These are phyloP conservation scores for Epsilonema sp. DNA, from an alignment of 2,888 invertebrate genomes.

Conservation along the genomic window DNA sequence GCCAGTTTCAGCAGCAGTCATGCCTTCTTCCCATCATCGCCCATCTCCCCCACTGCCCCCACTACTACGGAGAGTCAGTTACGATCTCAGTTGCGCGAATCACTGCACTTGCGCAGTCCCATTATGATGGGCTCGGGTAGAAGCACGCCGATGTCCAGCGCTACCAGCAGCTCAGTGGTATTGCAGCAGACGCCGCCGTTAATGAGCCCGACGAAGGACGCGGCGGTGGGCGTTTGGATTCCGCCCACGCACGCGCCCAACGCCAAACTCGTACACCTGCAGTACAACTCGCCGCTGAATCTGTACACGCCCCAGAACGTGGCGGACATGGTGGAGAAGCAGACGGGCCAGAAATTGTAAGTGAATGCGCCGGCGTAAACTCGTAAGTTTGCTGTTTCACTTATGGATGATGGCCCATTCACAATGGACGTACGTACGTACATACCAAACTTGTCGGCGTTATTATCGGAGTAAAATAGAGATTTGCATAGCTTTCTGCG, in stretches of 20 bases:
- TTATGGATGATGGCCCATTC: too few species aligned
- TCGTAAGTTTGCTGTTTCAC: too few species aligned
- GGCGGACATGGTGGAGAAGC: constrained; percentile 41
- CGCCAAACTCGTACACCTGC: constrained; percentile 44
- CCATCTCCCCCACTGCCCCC: too few species aligned
- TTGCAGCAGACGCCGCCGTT: neutral
- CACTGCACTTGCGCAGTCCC: neutral
- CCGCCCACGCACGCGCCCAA: constrained; percentile 8
- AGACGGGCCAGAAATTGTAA: constrained; percentile 10
- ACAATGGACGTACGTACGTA: too few species aligned
- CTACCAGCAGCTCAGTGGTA: too few species aligned
- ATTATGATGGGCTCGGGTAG: neutral
- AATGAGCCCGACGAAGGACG: neutral
- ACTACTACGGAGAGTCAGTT: too few species aligned
- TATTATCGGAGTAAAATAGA: too few species aligned
- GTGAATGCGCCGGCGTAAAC: too few species aligned
- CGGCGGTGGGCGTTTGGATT: constrained; percentile 9
- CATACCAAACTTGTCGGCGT: too few species aligned
- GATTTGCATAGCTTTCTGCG: too few species aligned
- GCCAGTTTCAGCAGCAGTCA: too few species aligned
- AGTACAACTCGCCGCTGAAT: constrained; percentile 82
- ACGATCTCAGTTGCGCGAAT: neutral
- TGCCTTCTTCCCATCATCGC: too few species aligned
- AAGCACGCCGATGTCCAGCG: constrained; percentile 7
- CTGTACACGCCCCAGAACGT: constrained; percentile 86